Percentiles rank a stretch among this genome's conserved stretches.
Evolutionary conservation across 1,140 invertebrate genomes (phyloP).

Genomic region (Zaprionus davidi): DNA sequence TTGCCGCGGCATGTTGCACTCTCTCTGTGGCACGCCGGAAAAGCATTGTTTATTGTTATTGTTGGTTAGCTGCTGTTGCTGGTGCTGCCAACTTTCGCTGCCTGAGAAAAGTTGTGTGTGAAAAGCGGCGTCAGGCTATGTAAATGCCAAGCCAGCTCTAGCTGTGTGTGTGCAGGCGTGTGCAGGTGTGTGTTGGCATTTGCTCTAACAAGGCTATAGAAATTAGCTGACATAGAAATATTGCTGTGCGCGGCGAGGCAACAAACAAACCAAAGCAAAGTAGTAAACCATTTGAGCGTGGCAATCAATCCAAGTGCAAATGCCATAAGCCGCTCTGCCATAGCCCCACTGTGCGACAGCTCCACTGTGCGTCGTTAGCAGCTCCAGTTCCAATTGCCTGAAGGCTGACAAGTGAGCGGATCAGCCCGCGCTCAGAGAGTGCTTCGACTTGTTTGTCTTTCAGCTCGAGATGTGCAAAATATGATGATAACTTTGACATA

Average conservation of each 20-base stretch:
- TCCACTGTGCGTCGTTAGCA: conserved; percentile 4
- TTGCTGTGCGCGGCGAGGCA: not conserved
- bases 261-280: conserved; percentile 10
- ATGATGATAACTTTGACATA: conserved; percentile 52
- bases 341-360: conserved; percentile 11
- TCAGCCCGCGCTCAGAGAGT: conserved; percentile 8
- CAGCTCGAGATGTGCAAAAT: conserved; percentile 34
- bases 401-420: conserved; percentile 49
- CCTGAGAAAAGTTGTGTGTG: conserved; percentile 56
- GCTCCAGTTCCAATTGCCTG: conserved; percentile 13
- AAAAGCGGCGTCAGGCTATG: conserved; percentile 43
- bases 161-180: conserved; percentile 4
- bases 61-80: conserved; percentile 26
- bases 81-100: conserved; percentile 52
- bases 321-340: conserved; percentile 14
- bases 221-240: conserved; percentile 50
- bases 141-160: conserved; percentile 24
- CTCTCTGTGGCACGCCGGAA: conserved; percentile 48
- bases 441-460: conserved; percentile 39
- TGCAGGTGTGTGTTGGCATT: conserved; percentile 31
- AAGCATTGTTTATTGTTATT: conserved; percentile 54
- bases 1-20: conserved; percentile 47
- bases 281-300: conserved; percentile 36
- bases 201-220: conserved; percentile 55
- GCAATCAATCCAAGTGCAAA: conserved; percentile 42